Conservation (phyloP, 1,140 invertebrate species). For the Papilio glaucus region DNA sequence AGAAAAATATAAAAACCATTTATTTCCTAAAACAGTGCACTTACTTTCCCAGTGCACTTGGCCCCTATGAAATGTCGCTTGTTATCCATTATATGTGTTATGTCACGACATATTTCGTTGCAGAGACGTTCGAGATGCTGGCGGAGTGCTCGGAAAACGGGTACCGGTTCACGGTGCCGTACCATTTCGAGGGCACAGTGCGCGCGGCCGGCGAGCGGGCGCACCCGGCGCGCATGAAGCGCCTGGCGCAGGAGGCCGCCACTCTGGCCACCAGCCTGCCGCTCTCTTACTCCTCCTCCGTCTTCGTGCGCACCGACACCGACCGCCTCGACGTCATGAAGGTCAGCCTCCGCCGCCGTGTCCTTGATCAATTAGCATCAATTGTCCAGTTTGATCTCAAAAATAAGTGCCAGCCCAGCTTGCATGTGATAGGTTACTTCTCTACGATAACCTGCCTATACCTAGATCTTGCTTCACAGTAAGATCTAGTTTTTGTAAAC, state of each 20-base stretch:
- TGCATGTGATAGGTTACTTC: no score
- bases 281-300: slow-evolving; percentile 96
- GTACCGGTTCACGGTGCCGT: slow-evolving; percentile 92
- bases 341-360: slow-evolving; percentile 91
- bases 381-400: no score
- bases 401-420: no score
- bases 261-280: slow-evolving; percentile 97
- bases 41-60: no score
- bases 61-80: no score
- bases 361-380: no score
- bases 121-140: slow-evolving; percentile 96
- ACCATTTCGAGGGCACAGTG: slow-evolving; percentile 96
- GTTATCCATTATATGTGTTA: no score
- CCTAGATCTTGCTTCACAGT: no score
- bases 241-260: slow-evolving; percentile 97
- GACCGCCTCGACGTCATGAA: slow-evolving; percentile 98
- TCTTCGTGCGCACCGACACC: slow-evolving; percentile 97
- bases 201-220: slow-evolving; percentile 92
- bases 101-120: not conserved
- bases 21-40: no score
- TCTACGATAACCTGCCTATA: no score
- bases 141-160: slow-evolving; percentile 88
- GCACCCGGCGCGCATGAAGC: slow-evolving; percentile 93
- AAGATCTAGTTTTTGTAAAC: no score
- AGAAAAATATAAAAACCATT: no score